Base-by-base conservation (phyloP, 2,888 invertebrate genomes). In the Micoletzkya japonica region DNA sequence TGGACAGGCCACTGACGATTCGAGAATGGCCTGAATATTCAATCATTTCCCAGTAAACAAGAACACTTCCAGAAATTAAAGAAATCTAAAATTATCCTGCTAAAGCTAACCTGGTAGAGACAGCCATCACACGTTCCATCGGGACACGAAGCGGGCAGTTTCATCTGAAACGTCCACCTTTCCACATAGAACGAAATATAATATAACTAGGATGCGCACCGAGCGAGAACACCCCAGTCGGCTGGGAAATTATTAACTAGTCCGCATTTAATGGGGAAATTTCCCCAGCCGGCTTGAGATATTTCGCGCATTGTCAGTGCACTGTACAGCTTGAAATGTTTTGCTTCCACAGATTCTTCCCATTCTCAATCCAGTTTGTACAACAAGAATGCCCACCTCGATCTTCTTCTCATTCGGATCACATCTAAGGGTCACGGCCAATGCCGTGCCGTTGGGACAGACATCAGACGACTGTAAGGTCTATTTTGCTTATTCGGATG, bases 121-220 rank as follows among this genome's bases (percentile, higher is more conserved):
- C 90, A 90, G 1, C 90, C 90, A 82, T 90, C 89, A 82, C 90
- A 90, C 1, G 90, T 90, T 7, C 89, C 90, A 71, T 85, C 85
- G 1, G 85, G 85, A 70, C 85, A 85, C 7, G 61, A 57, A 1
- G 76, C 73, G 0, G 85, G 82, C n/a, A 85, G 71, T 26, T 79
- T 76, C 52, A 81, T 73, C 71, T 79, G 73, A 24, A 71, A 39
- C 20, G 24, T n/a, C n/a, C n/a, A n/a, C n/a, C n/a, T n/a, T n/a
- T n/a, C n/a, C n/a, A n/a, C n/a, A n/a, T n/a, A n/a, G n/a, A n/a
- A n/a, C n/a, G n/a, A n/a, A n/a, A n/a, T n/a, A n/a, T n/a, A n/a
- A n/a, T n/a, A n/a, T n/a, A n/a, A n/a, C n/a, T n/a, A n/a, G n/a
- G n/a, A n/a, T n/a, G n/a, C n/a, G n/a, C n/a, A n/a, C n/a, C n/a